Conservation (phyloP, 1,140 invertebrate genomes). For the Platyura marginata region DNA sequence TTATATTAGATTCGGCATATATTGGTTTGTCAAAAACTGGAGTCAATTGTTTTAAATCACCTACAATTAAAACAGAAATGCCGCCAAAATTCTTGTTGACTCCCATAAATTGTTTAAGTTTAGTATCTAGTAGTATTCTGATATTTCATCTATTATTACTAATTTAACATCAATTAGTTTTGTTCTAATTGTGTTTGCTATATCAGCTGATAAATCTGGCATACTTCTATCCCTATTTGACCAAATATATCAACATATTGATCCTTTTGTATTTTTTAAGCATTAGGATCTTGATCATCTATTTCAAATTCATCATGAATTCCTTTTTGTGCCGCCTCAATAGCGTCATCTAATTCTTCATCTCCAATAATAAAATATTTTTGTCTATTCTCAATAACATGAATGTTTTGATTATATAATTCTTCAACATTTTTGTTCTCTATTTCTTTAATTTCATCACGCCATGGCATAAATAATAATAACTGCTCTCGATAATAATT, state of each 20-base stretch:
- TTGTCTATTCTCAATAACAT: constrained; percentile 2
- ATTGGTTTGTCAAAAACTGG: constrained; percentile 8
- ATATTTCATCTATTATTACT: background rate
- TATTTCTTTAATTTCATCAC: constrained; percentile 9
- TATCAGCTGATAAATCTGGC: background rate
- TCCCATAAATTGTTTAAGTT: constrained; percentile 17
- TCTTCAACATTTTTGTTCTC: constrained; percentile 6
- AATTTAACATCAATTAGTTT: background rate
- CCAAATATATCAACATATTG: background rate
- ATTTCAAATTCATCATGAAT: background rate
- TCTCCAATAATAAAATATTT: background rate
- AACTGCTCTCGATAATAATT: constrained; percentile 11
- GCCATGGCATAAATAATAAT: constrained; percentile 10
- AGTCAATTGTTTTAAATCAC: constrained; percentile 11
- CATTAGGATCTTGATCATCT: background rate
- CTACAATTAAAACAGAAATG: constrained; percentile 13
- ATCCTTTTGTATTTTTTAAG: background rate
- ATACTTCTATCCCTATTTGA: background rate
- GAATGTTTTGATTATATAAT: constrained; percentile 1
- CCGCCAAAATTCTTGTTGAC: constrained; percentile 7
- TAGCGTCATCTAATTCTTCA: background rate
- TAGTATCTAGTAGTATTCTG: constrained; percentile 12
- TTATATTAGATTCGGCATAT: constrained; percentile 4
- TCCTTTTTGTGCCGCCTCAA: background rate
- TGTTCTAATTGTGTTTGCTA: background rate